Conservation (phyloP, 1,140 invertebrate species). For the Diploscapter pachys region DNA sequence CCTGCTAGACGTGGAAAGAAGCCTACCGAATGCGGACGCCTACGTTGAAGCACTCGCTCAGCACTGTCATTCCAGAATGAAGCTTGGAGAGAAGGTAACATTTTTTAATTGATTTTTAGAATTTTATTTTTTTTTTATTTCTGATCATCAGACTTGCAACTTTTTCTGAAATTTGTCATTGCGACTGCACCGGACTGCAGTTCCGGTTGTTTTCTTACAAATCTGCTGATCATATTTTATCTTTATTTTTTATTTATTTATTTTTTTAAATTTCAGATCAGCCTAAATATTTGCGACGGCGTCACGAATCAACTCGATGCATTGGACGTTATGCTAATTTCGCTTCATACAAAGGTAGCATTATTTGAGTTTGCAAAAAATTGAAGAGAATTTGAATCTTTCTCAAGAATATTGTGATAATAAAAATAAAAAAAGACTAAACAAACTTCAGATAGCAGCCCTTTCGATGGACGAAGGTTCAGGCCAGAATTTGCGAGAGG, state of each 20-base stretch:
- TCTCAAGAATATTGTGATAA: background rate
- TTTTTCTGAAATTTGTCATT: no score
- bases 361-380: conserved; percentile 31
- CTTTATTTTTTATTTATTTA: no score
- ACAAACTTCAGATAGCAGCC: background rate
- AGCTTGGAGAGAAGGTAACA: no score
- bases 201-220: no score
- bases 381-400: conserved; percentile 18
- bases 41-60: background rate
- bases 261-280: background rate
- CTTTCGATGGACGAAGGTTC: background rate
- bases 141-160: no score
- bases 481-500: conserved; percentile 16
- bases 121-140: no score
- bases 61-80: no score
- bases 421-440: background rate
- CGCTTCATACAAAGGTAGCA: conserved; percentile 36
- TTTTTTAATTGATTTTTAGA: no score
- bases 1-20: no score
- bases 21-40: conserved; percentile 12
- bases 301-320: conserved; percentile 35
- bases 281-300: conserved; percentile 11
- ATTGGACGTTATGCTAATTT: conserved; percentile 30
- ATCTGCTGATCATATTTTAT: no score
- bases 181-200: no score